Evolutionary conservation across 37 sponge, comb jelly and placozoan genomes (phyloP), one percentile per base, ranked within the genome.

Genomic region (Ephydatia muelleri): DNA sequence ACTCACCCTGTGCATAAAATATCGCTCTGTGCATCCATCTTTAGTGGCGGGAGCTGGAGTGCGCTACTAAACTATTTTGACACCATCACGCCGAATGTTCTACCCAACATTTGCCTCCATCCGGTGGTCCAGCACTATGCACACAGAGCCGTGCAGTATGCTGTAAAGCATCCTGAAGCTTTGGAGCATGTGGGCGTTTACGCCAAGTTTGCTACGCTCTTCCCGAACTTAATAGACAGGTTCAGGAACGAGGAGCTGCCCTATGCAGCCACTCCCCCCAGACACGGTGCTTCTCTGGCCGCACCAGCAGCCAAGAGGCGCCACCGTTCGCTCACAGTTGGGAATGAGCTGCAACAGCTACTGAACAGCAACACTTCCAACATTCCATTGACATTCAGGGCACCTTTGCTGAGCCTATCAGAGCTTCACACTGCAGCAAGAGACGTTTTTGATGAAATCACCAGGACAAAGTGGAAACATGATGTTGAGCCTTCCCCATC

Each of bases 71-170:
- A 70, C 11, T 72, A 72, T 16, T 47, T 70, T 2, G 32, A 33
- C 73, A 31, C 68, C 16, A 64, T 82, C n/a, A 36, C 68, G 12
- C n/a, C 35, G 1, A 21, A 23, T 81, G 67, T 68, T 21, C 47
- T 48, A 14, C 2, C 32, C 0, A 9, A 29, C 27, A 30, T 83
- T 37, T 5, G 47, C 35, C 34, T 38, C 3, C 70, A 78, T 5
- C 90, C 90, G 29, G 65, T 75, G 67, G 40, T 80, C 25, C 86
- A 84, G 81, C 90, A 89, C 80, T 89, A 89, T 40, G 6, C 85
- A 12, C 80, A 80, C 69, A 47, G 90, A 5, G 22, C 73, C 67
- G 68, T 89, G 2, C 75, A 49, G 0, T 39, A 78, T 77, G 76
- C 71, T 29, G n/a, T 40, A 0, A 87, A 82, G 35, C 33, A 82